Percentiles rank a stretch among this genome's conserved stretches.
Conservation (phyloP, 2,113 vertebrate genomes). For the Nipponia nippon region DNA sequence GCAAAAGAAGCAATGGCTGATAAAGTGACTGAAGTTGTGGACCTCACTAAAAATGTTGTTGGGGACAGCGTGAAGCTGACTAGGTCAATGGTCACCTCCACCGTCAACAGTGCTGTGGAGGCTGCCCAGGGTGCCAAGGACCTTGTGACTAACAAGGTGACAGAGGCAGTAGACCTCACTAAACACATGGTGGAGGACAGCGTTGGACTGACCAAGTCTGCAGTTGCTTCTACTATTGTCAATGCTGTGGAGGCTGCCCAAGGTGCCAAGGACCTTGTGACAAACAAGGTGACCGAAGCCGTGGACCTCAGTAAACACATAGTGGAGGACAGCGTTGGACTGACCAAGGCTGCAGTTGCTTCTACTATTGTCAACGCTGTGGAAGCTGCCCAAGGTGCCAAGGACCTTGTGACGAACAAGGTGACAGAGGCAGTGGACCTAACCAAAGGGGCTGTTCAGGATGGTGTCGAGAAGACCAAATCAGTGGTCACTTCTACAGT, state of each 20-base stretch:
- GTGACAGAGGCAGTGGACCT: slow-evolving; percentile 62
- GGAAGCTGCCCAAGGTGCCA: slow-evolving; percentile 19
- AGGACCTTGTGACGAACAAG: slow-evolving; percentile 25
- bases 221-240: slow-evolving; percentile 77
- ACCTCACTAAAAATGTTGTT: slow-evolving; percentile 71
- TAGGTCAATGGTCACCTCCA: slow-evolving; percentile 78
- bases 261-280: slow-evolving; percentile 42
- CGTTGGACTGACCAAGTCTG: slow-evolving; percentile 78
- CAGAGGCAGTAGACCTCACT: slow-evolving; percentile 32
- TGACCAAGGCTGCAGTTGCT: slow-evolving; percentile 77
- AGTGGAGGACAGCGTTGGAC: slow-evolving; percentile 75
- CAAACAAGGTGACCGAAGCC: slow-evolving; percentile 56
- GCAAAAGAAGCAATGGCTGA: slow-evolving; percentile 29
- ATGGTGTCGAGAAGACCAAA: slow-evolving; percentile 82
- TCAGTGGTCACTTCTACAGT: slow-evolving; percentile 77
- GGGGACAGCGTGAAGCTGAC: slow-evolving; percentile 84
- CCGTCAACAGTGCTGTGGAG: slow-evolving; percentile 81
- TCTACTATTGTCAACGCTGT: slow-evolving; percentile 76
- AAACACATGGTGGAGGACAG: slow-evolving; percentile 77
- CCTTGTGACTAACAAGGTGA: slow-evolving; percentile 53
- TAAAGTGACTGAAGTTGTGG: slow-evolving; percentile 68
- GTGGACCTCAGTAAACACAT: slow-evolving; percentile 67
- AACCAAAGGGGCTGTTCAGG: slow-evolving; percentile 78
- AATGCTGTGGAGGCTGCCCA: slow-evolving; percentile 78
- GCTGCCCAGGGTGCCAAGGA: slow-evolving; percentile 21